Base-by-base conservation (phyloP, 2,888 invertebrate genomes). In the Drosophila ochracea region DNA sequence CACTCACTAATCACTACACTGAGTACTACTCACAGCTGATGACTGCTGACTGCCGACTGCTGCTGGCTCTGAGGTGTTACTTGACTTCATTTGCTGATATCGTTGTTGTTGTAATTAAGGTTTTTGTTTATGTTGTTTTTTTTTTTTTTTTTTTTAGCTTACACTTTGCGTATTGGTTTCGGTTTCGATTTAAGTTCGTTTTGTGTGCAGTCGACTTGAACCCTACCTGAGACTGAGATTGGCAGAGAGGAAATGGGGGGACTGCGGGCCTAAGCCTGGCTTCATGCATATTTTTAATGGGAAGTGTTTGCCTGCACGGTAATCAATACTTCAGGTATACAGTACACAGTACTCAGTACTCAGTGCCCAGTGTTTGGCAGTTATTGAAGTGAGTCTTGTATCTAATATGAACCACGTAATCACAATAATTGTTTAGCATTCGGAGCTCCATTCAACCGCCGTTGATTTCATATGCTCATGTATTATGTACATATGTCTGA, bases 361-460 rank as follows among this genome's bases (percentile, higher is more conserved):
- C 28, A 19, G 19, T 49, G 3, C 49, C 2, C 28, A 10, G 11
- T 55, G 10, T 39, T 73, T 62, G 61, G 68, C 72, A 64, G 73
- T 81, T 80, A 67, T 72, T 50, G 64, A 61, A n/a, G 50, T 31
- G 58, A 52, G 61, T 63, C 74, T 84, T 84, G 72, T 80, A 83
- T 64, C 68, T 70, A 80, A 70, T 79, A 52, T 62, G 47, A 64
- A 58, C 49, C 60, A 62, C 59, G 68, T 80, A 85, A 83, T 84
- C 69, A 62, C 80, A 60, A 69, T 87, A 89, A 89, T 79, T 87
- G 83, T 73, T 68, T 82, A 77, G 83, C 72, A 84, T 84, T 84
- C 84, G 83, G 62, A 53, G 74, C 68, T 84, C 87, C 79, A 82
- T 73, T 89, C 88, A 87, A 84, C 89, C 87, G 84, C 82, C 82